Conservation (phyloP, 2,888 invertebrate species). For the Drosophila percnosoma region DNA sequence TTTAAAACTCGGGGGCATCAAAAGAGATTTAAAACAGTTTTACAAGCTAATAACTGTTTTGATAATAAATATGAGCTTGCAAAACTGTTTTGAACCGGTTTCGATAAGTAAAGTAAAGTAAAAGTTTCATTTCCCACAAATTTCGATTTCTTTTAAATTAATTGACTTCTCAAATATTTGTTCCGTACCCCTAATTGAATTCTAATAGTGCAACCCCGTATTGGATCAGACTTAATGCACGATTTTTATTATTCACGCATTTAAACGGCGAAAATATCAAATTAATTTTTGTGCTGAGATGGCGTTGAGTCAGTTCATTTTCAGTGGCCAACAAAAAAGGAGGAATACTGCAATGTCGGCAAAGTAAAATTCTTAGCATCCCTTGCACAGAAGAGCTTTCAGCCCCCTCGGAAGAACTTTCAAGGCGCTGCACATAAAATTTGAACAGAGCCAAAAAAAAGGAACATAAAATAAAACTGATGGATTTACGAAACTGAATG, state of each 20-base stretch:
- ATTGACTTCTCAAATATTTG: background rate
- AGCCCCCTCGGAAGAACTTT: conserved; percentile 20
- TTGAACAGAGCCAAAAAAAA: conserved; percentile 42
- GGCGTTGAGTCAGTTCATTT: conserved; percentile 13
- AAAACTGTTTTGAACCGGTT: background rate
- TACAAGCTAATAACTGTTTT: background rate
- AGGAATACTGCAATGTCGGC: conserved; percentile 65
- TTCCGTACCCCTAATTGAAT: background rate
- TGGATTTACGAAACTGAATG: conserved; percentile 72
- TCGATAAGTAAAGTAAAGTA: background rate
- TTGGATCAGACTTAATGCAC: conserved; percentile 9
- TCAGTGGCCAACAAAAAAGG: background rate
- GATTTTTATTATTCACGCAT: conserved; percentile 31
- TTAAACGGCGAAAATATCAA: conserved; percentile 45
- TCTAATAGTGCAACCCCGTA: background rate
- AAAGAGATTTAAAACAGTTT: background rate
- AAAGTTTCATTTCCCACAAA: background rate
- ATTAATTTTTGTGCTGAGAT: conserved; percentile 65
- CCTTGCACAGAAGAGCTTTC: conserved; percentile 17
- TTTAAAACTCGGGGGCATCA: background rate
- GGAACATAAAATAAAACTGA: conserved; percentile 66
- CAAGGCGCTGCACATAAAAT: conserved; percentile 63
- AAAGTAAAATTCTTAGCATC: conserved; percentile 27
- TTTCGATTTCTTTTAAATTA: background rate
- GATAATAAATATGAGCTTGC: background rate